These are phyloP conservation scores for Cebus imitator DNA, from an alignment of 2,113 vertebrate species.

Conservation along the genomic window DNA sequence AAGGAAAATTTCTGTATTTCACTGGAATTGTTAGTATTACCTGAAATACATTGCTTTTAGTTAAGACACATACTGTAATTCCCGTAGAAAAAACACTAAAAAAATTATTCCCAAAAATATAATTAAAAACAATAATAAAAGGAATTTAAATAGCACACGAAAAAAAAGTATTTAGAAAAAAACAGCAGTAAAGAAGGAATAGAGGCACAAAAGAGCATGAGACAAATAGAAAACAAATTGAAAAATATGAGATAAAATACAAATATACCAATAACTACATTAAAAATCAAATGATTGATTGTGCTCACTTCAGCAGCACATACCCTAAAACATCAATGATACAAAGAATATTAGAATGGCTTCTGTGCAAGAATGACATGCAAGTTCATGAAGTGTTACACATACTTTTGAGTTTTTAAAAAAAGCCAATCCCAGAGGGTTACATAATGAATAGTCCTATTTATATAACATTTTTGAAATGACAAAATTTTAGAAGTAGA, in stretches of 20 bases:
- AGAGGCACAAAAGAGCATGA: neutral
- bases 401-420: neutral
- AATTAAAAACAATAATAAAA: constrained; percentile 7
- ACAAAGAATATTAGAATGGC: neutral
- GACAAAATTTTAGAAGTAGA: neutral
- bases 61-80: constrained; percentile 13
- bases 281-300: neutral
- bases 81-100: neutral
- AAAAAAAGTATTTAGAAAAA: neutral
- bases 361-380: neutral
- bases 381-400: neutral
- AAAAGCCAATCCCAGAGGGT: neutral
- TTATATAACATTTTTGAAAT: neutral
- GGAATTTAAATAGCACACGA: constrained; percentile 7
- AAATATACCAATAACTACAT: neutral
- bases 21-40: neutral
- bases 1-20: constrained; percentile 19
- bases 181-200: neutral
- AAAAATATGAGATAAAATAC: neutral
- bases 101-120: neutral
- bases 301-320: neutral
- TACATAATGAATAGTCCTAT: neutral
- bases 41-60: neutral
- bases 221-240: neutral
- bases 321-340: neutral